These are phyloP conservation scores for Drosophila trapezifrons DNA, from an alignment of 1,140 invertebrate species.

Conservation along the genomic window DNA sequence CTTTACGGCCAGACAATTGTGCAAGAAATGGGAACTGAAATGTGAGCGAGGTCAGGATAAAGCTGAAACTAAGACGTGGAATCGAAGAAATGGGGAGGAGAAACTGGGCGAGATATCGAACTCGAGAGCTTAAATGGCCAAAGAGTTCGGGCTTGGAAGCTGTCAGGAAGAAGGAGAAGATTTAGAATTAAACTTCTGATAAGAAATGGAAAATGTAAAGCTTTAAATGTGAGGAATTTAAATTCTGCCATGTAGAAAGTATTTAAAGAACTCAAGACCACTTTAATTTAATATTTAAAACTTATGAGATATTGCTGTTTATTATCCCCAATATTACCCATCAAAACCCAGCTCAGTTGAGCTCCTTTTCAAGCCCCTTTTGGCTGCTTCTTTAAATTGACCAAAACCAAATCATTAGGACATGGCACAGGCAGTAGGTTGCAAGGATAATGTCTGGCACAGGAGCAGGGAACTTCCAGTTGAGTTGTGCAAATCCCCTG, in stretches of 20 bases:
- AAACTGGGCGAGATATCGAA: constrained; percentile 2
- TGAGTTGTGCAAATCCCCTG: constrained; percentile 33
- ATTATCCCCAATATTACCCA: background rate
- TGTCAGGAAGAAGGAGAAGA: too few species aligned
- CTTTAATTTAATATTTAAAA: too few species aligned
- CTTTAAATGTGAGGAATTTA: background rate
- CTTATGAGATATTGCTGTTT: background rate
- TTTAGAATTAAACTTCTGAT: background rate
- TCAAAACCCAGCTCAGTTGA: background rate
- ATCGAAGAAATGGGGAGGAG: constrained; percentile 5
- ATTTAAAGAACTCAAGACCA: background rate
- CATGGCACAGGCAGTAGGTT: background rate
- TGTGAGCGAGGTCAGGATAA: constrained; percentile 16
- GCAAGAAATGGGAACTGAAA: constrained; percentile 35
- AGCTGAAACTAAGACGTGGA: background rate
- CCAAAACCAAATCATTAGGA: constrained; percentile 33
- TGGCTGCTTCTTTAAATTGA: constrained; percentile 17
- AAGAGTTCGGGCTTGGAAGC: background rate
- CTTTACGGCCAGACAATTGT: constrained; percentile 31
- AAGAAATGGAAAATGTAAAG: background rate
- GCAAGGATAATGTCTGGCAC: constrained; percentile 3
- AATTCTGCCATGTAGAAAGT: too few species aligned
- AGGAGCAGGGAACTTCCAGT: constrained; percentile 18
- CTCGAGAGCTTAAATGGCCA: constrained; percentile 16
- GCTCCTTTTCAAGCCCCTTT: background rate